phyloP scores from a whole-genome alignment of 2,888 invertebrate genomes.

The Keiferia lycopersicella region DNA sequence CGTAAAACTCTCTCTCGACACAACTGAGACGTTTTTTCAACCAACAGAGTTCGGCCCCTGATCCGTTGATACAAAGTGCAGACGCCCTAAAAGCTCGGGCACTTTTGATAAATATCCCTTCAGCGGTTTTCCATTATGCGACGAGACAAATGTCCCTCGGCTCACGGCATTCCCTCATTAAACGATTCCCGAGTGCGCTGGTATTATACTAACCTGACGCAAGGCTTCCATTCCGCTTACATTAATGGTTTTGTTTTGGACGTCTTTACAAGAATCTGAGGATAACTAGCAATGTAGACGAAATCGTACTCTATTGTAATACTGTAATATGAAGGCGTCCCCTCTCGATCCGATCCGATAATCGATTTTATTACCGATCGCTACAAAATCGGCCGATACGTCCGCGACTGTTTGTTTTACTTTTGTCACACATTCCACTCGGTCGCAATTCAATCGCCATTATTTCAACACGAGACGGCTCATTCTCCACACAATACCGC shows the following conservation, averaged over 20 bases:
- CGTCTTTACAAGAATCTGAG: too few relatives aligned
- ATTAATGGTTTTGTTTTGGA: too few relatives aligned
- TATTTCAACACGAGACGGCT: conserved; percentile 50
- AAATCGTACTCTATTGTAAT: too few relatives aligned
- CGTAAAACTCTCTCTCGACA: too few relatives aligned
- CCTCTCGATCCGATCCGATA: conserved; percentile 46
- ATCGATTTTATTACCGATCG: conserved; percentile 71
- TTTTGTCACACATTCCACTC: conserved; percentile 55
- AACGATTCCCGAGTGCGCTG: conserved; percentile 58
- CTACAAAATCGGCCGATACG: conserved; percentile 60
- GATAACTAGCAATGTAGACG: too few relatives aligned
- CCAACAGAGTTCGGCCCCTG: conserved; percentile 26
- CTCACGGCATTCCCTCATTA: conserved; percentile 71
- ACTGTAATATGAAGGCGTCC: too few relatives aligned
- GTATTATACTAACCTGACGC: too few relatives aligned
- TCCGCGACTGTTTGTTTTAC: conserved; percentile 53
- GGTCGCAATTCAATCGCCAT: conserved; percentile 58
- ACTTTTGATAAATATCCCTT: conserved; percentile 73
- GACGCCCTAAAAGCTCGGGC: conserved; percentile 44
- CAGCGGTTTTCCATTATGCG: conserved; percentile 66
- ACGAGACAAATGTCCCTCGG: conserved; percentile 64
- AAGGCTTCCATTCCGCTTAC: conserved; percentile 6
- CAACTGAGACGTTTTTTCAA: too few relatives aligned
- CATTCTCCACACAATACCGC: conserved; percentile 50
- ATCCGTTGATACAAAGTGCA: conserved; percentile 28